Percentiles rank a stretch among this genome's conserved stretches.
These are phyloP conservation scores for Python bivittatus DNA, from an alignment of 2,113 vertebrate species.

Conservation along the genomic window DNA sequence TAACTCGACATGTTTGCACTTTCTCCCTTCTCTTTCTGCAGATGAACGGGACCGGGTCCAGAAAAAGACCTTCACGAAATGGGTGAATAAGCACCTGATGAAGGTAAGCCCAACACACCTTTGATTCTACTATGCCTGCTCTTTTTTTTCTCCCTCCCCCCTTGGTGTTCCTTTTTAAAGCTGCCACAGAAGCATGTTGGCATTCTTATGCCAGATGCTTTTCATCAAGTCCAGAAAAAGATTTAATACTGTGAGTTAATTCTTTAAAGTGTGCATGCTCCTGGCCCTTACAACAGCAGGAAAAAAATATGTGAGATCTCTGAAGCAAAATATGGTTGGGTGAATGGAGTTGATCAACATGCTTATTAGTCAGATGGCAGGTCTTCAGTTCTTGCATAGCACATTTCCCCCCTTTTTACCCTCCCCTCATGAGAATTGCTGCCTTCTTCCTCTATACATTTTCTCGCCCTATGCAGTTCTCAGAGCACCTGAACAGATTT, in stretches of 20 bases:
- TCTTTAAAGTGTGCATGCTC: not conserved
- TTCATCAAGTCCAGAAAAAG: not conserved
- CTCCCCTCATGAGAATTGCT: not conserved
- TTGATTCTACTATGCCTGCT: not conserved
- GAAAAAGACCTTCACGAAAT: slow-evolving; percentile 99
- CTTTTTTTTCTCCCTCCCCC: rapidly evolving
- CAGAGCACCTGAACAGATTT: not conserved
- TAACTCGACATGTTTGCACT: slow-evolving; percentile 35
- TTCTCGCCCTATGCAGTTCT: rapidly evolving
- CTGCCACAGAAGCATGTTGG: not conserved
- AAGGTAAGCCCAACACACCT: slow-evolving; percentile 78
- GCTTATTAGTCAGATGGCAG: not conserved
- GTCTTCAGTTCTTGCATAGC: no score
- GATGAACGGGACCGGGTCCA: slow-evolving; percentile 98
- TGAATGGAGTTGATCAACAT: not conserved
- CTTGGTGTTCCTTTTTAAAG: not conserved
- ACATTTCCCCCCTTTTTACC: no score
- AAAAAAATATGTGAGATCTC: not conserved
- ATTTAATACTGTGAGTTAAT: not conserved
- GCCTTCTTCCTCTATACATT: not conserved
- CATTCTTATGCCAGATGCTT: not conserved
- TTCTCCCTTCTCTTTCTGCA: slow-evolving; percentile 69
- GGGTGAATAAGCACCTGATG: slow-evolving; percentile 99
- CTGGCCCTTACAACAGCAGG: not conserved
- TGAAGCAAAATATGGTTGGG: not conserved